Conservation (phyloP, 2,113 vertebrate species). For the Seriola quinqueradiata region DNA sequence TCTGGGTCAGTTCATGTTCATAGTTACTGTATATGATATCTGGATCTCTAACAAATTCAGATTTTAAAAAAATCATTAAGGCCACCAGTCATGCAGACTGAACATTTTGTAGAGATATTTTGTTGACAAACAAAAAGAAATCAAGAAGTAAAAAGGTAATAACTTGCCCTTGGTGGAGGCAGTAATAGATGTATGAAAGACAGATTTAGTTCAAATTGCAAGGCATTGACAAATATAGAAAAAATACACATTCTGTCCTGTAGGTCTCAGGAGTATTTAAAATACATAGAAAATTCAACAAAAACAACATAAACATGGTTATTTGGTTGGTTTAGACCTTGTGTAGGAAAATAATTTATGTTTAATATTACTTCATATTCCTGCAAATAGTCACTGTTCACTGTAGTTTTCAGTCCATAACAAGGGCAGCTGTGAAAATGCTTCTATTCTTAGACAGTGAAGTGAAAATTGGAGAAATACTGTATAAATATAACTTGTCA, state of each 20-base stretch:
- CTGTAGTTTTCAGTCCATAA: background rate
- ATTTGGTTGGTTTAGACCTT: no score
- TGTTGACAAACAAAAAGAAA: background rate
- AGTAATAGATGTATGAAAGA: background rate
- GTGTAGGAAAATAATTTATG: no score
- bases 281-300: no score
- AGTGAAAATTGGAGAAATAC: background rate
- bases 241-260: no score
- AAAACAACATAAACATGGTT: no score
- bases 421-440: background rate
- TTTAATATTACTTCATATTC: no score
- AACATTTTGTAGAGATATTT: background rate
- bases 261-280: no score
- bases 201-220: background rate
- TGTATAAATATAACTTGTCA: background rate
- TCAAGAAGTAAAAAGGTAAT: background rate
- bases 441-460: background rate
- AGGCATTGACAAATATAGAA: background rate
- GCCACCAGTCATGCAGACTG: background rate
- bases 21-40: background rate
- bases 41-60: background rate
- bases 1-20: conserved; percentile 1
- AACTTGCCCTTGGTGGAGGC: background rate
- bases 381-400: background rate
- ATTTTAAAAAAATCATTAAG: background rate